Evolutionary conservation across 2,797 vertebrate species (phyloP), one percentile per base, ranked within the genome.

Genomic region (Rousettus madagascariensis): DNA sequence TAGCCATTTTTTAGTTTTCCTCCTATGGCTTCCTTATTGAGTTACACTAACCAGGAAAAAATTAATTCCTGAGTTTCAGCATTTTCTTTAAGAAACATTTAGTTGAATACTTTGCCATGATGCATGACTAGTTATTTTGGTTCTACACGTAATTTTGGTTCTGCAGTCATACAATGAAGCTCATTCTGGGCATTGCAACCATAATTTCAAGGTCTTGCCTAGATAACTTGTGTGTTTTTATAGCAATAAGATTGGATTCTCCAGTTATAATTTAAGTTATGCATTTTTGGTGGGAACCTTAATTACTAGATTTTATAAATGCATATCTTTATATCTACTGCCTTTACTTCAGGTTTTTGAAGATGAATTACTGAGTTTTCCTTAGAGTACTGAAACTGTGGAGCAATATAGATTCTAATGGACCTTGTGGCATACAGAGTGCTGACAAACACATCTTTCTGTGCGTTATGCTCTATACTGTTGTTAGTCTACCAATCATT

Each of bases 21-120:
- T 92, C 95, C 85, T 72, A 0, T 72, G 49, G 59, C 95, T 86
- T 92, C 53, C 69, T 90, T 66, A 55, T 57, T 91, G 94, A 91
- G 74, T 94, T 90, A 33, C 49, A 46, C 53, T 82, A 71, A 66
- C 28, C 30, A 36, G 57, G n/a, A 19, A n/a, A 91, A 66, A 79
- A 71, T 83, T 28, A 95, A 20, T 80, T 79, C 28, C 51, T 65
- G 26, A 79, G 30, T 75, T 57, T 84, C 20, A 92, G 26, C 28
- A 13, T 78, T 74, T 90, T 91, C 57, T 74, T 26, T 11, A 61
- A 86, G 65, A 89, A 90, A 22, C 61, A 13, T 88, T 92, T 43
- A 61, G 17, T 75, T 79, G 8, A 80, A 33, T 61, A n/a, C 19
- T 63, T 92, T 33, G 8, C 75, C 5, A 5, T 55, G 38, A 51